A percentile compares a stretch with the other conserved stretches of the same genome.
Evolutionary conservation across 2,888 invertebrate genomes (phyloP).

Genomic region (Deroplatys truncata): DNA sequence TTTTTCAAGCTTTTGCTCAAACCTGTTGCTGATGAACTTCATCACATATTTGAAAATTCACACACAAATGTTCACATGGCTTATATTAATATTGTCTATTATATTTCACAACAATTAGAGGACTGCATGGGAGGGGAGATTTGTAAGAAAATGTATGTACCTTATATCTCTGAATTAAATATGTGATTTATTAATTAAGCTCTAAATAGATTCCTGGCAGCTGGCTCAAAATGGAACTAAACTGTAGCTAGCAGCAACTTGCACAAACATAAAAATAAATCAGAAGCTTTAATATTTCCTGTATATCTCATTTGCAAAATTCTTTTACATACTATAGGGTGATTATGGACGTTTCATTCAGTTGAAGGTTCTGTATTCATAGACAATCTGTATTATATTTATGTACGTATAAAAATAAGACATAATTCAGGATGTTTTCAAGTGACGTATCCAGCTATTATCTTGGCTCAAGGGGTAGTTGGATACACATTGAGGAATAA

Average conservation of each 20-base stretch:
- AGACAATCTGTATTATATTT: not conserved
- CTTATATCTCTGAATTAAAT: constrained; percentile 9
- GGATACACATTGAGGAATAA: not conserved
- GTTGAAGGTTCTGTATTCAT: not conserved
- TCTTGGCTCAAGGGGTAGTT: not conserved
- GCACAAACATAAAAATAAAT: not conserved
- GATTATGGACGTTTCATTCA: constrained; percentile 12
- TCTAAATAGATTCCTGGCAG: not conserved
- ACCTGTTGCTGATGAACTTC: not conserved
- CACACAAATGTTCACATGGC: not conserved
- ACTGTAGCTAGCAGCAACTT: not conserved
- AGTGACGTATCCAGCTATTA: not conserved
- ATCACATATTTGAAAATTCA: not conserved
- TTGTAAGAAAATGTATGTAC: not conserved
- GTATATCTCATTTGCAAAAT: not conserved
- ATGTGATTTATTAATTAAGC: not conserved
- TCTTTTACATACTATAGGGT: not conserved
- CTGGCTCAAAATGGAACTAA: not conserved
- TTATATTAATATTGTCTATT: constrained; percentile 4
- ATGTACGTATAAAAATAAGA: constrained; percentile 11
- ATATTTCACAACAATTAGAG: constrained; percentile 3
- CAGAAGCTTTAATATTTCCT: not conserved
- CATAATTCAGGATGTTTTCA: constrained; percentile 13
- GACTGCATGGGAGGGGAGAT: not conserved
- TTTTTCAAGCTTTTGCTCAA: not conserved